These are phyloP conservation scores for Vanessa tameamea DNA, from an alignment of 1,140 invertebrate genomes.

Conservation along the genomic window DNA sequence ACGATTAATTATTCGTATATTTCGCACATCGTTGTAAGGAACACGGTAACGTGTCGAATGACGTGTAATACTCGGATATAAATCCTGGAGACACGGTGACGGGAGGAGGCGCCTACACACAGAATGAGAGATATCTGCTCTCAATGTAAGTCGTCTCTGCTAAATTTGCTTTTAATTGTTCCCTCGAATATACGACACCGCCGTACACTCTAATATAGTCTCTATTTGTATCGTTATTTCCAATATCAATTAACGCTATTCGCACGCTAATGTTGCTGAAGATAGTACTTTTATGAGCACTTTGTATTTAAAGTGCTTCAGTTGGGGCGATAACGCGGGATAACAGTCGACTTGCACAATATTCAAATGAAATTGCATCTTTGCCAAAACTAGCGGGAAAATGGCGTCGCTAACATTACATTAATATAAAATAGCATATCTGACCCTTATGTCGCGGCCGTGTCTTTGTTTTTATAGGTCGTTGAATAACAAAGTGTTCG, in stretches of 20 bases:
- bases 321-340: constrained; percentile 66
- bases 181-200: constrained; percentile 53
- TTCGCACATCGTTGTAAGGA: constrained; percentile 51
- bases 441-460: constrained; percentile 59
- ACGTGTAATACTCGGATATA: constrained; percentile 75
- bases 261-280: constrained; percentile 52
- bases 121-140: constrained; percentile 66
- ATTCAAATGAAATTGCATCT: constrained; percentile 81
- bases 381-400: constrained; percentile 78
- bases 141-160: constrained; percentile 44
- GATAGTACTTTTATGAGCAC: constrained; percentile 71
- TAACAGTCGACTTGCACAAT: constrained; percentile 76
- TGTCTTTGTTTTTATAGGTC: constrained; percentile 74
- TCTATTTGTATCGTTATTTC: constrained; percentile 33
- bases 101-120: constrained; percentile 64
- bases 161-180: constrained; percentile 74
- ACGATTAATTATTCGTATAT: constrained; percentile 3
- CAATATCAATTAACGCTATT: constrained; percentile 56
- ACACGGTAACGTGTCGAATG: constrained; percentile 74
- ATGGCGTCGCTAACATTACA: constrained; percentile 76
- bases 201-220: constrained; percentile 26
- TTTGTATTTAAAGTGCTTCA: constrained; percentile 77
- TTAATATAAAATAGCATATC: constrained; percentile 77
- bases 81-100: constrained; percentile 70
- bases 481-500: constrained; percentile 60